Conservation (phyloP, 1,140 invertebrate genomes). For the Atta texana region DNA sequence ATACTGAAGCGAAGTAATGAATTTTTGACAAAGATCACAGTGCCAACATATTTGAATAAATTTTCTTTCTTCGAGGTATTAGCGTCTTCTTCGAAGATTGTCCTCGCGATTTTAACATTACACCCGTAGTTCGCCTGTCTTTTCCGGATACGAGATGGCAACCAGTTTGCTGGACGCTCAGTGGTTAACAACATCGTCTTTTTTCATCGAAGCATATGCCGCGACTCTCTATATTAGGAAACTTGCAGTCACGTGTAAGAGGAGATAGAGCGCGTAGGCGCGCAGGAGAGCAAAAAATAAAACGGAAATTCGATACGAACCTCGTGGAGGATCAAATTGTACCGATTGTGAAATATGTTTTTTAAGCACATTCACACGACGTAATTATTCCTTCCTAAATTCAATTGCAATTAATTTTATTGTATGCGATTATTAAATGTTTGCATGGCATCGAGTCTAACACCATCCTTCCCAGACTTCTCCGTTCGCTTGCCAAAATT, state of each 20-base stretch:
- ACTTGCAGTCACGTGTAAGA: conserved; percentile 64
- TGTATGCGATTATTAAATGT: conserved; percentile 63
- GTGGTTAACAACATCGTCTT: conserved; percentile 62
- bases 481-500: conserved; percentile 74
- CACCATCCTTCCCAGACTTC: conserved; percentile 56
- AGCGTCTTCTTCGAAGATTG: conserved; percentile 10
- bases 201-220: conserved; percentile 62
- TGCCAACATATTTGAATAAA: background rate
- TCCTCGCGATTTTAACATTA: conserved; percentile 55
- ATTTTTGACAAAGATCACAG: background rate
- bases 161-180: conserved; percentile 50
- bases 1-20: background rate
- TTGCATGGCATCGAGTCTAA: conserved; percentile 32
- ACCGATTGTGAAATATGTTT: background rate
- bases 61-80: conserved; percentile 7
- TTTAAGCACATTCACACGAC: background rate
- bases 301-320: conserved; percentile 31
- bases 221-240: conserved; percentile 62
- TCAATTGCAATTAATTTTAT: background rate
- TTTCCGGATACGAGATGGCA: conserved; percentile 64
- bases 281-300: background rate
- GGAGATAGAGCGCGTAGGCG: conserved; percentile 56
- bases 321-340: conserved; percentile 1
- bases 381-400: background rate
- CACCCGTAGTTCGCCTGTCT: conserved; percentile 55